Evolutionary conservation across 2,113 vertebrate species (phyloP), one percentile per base, ranked within the genome.

Genomic region (Puma concolor): DNA sequence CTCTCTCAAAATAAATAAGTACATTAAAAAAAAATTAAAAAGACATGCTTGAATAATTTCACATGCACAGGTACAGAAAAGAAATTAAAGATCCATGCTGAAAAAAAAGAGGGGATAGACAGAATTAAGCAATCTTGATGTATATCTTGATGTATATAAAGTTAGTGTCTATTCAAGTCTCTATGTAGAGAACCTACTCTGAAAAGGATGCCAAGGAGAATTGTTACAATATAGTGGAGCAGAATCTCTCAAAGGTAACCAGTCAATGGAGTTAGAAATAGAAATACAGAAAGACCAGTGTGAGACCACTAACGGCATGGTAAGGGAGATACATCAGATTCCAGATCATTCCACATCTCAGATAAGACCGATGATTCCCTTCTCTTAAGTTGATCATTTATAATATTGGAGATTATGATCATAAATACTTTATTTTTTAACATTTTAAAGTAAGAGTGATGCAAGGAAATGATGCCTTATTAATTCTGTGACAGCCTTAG

Each of bases 281-380:
- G 33, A 4, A 16, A 13, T 17, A 23, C 17, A 41, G 50, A 13
- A 48, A 90, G 36, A 54, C 0, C 36, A 33, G 10, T 13, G 2
- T 29, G 52, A 38, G 10, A 36, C 8, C 19, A 54, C 2, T 10
- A 57, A 12, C 7, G 57, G 36, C 12, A 17, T 7, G 13, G 57
- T 14, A 11, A n/a, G 9, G 36, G 17, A n/a, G 54, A 48, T 29
- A 54, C 44, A 33, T 17, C 1, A 29, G 2, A 41, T n/a, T 10
- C 23, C 69, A 63, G 3, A 50, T 38, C 76, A 29, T 38, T 63
- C n/a, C 12, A 15, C 12, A 7, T 44, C 9, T 64, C 12, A 29
- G 23, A 63, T 27, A 19, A 0, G 8, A 17, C 21, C 21, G 57
- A 10, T 11, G 12, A 19, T 0, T n/a, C 5, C 29, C 7, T 52